Conservation (phyloP, 2,113 vertebrate genomes). For the Numida meleagris region DNA sequence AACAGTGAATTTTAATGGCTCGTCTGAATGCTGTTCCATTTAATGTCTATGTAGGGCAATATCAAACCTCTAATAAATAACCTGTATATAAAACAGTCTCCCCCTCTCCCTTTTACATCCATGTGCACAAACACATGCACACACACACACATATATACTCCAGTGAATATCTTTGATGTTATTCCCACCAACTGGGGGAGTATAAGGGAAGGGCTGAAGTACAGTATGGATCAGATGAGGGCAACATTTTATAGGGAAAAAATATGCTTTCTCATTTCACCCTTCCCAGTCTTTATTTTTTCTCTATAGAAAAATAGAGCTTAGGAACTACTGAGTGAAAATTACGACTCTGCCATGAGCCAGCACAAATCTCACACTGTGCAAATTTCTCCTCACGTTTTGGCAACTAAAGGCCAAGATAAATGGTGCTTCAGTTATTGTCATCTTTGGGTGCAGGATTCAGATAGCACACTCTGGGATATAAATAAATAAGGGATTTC, state of each 20-base stretch:
- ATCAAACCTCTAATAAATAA: constrained; percentile 37
- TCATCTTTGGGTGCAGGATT: neutral
- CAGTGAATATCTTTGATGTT: neutral
- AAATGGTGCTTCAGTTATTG: neutral
- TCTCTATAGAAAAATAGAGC: neutral
- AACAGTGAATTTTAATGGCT: constrained; percentile 52
- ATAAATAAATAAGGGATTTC: constrained; percentile 11
- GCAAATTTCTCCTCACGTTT: neutral
- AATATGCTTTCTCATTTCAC: neutral
- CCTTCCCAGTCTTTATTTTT: neutral
- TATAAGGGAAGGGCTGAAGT: neutral
- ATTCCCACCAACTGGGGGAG: neutral
- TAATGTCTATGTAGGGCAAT: constrained; percentile 43
- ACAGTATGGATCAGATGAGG: neutral
- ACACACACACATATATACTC: neutral
- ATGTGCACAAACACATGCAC: neutral
- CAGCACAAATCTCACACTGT: neutral
- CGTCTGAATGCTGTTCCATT: constrained; percentile 18
- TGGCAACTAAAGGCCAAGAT: neutral
- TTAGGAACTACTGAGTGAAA: neutral
- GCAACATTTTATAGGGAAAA: neutral
- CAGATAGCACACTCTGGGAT: neutral
- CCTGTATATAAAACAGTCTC: neutral
- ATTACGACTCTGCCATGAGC: neutral
- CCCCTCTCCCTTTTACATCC: neutral